A percentile compares a stretch with the other conserved stretches of the same genome.
Evolutionary conservation across 2,113 vertebrate genomes (phyloP).

Genomic region (Cyanoliseus patagonus): DNA sequence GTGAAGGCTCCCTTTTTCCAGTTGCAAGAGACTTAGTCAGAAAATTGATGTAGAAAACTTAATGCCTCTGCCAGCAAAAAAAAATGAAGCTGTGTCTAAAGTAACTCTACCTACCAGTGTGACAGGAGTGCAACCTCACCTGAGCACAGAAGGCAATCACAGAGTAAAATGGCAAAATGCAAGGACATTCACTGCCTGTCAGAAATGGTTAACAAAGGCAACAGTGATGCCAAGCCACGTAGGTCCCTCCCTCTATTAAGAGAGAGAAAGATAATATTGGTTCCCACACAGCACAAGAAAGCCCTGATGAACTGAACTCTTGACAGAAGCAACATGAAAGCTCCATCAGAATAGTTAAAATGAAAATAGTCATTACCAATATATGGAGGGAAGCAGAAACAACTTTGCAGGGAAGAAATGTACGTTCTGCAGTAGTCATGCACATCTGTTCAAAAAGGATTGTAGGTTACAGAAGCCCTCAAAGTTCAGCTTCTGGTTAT

Average conservation of each 20-base stretch:
- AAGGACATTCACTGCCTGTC: background rate
- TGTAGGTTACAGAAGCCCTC: background rate
- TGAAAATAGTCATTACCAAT: background rate
- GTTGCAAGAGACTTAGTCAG: fast-evolving
- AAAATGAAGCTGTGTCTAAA: background rate
- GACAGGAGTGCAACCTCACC: background rate
- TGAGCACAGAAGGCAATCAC: background rate
- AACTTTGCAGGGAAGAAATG: background rate
- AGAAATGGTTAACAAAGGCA: background rate
- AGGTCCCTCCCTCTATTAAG: background rate
- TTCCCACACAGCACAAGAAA: background rate
- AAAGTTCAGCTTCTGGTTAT: background rate
- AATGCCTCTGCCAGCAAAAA: background rate
- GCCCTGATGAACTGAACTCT: background rate
- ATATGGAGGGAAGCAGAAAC: fast-evolving
- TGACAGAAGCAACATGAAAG: background rate
- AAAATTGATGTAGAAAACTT: background rate
- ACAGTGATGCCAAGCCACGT: fast-evolving
- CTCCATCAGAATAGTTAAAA: background rate
- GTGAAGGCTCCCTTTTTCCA: background rate
- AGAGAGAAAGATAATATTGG: background rate
- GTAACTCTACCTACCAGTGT: background rate
- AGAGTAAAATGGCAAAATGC: background rate
- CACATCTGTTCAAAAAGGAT: background rate
- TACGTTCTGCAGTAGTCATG: background rate